phyloP scores from a whole-genome alignment of 2,888 invertebrate species.

The Cylindroiulus punctatus region DNA sequence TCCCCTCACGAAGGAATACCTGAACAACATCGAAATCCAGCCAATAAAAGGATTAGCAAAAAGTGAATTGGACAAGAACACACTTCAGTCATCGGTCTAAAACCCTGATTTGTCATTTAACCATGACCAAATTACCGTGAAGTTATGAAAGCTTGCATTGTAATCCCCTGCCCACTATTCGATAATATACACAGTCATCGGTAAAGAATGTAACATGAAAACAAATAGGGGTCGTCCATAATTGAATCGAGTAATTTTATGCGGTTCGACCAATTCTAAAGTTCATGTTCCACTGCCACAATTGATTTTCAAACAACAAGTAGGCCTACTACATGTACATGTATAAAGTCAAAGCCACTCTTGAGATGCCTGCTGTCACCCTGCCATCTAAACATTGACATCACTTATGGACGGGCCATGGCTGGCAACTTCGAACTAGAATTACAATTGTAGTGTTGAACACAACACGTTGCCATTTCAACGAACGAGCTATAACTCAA shows the following conservation, averaged over 20 bases:
- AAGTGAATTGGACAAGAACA: not conserved
- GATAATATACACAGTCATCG: not conserved
- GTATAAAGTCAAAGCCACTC: too few relatives aligned
- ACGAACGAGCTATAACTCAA: not conserved
- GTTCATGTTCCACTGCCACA: too few relatives aligned
- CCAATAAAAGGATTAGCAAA: conserved; percentile 22
- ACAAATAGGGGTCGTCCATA: conserved; percentile 7
- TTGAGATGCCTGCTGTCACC: too few relatives aligned
- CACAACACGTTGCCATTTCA: conserved; percentile 17
- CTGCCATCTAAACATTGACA: too few relatives aligned
- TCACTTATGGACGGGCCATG: too few relatives aligned
- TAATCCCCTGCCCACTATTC: not conserved
- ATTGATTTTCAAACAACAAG: too few relatives aligned
- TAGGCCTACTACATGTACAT: too few relatives aligned
- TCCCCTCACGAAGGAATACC: not conserved
- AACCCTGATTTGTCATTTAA: not conserved
- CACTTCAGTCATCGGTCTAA: not conserved
- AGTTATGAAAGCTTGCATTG: not conserved
- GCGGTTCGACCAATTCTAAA: too few relatives aligned
- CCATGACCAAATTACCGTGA: conserved; percentile 28
- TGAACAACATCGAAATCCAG: not conserved
- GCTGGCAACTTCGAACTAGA: too few relatives aligned
- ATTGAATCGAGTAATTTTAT: not conserved
- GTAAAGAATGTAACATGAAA: not conserved
- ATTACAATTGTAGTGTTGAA: not conserved